These are phyloP conservation scores for Eueides isabella DNA, from an alignment of 1,140 invertebrate genomes.

Conservation along the genomic window DNA sequence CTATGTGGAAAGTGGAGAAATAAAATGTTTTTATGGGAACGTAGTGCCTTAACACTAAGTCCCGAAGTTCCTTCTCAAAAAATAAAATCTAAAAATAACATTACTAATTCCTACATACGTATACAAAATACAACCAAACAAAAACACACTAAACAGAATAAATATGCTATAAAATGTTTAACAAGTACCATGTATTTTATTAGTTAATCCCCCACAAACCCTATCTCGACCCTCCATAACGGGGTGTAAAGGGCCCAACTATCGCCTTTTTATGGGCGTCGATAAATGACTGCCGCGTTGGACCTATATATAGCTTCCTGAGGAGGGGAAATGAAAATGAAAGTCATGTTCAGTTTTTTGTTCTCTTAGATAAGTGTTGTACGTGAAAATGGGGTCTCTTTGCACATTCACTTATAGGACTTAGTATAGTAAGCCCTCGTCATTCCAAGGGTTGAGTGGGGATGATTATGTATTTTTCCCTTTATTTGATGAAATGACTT, in stretches of 20 bases:
- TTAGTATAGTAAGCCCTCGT: conserved; percentile 35
- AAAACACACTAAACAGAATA: conserved; percentile 6
- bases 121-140: background rate
- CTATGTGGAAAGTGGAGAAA: no score
- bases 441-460: conserved; percentile 41
- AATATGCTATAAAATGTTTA: conserved; percentile 29
- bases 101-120: background rate
- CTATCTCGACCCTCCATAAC: conserved; percentile 43
- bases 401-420: conserved; percentile 29
- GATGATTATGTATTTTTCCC: conserved; percentile 38
- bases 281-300: conserved; percentile 40
- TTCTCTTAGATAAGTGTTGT: conserved; percentile 49
- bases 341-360: conserved; percentile 50
- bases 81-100: background rate
- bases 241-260: conserved; percentile 43
- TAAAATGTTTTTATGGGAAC: no score
- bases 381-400: conserved; percentile 43
- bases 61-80: no score
- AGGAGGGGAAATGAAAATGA: conserved; percentile 47
- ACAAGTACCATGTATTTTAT: conserved; percentile 38
- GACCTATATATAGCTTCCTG: conserved; percentile 46
- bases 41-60: no score
- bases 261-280: conserved; percentile 46
- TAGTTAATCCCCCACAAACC: conserved; percentile 40
- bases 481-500: conserved; percentile 29